Evolutionary conservation across 2,113 vertebrate genomes (phyloP), one percentile per base, ranked within the genome.

Genomic region (Perognathus longimembris): DNA sequence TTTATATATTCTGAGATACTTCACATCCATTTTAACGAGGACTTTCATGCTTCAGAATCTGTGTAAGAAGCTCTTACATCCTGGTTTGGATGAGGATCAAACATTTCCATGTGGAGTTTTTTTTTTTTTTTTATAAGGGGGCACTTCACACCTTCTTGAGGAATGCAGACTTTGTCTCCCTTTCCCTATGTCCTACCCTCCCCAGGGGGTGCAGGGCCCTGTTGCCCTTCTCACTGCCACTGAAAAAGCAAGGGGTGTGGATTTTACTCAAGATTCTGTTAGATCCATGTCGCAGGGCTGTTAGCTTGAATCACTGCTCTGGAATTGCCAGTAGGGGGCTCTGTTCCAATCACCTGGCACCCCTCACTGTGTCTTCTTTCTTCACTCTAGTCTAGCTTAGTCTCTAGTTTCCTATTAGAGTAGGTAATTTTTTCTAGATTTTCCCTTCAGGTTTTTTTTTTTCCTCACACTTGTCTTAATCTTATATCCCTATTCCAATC

Each of bases 1-100:
- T 94, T 92, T 67, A n/a, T 84, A 7, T 84, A 8, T 84, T 92
- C 63, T 93, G 66, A 87, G 90, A 78, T 30, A 77, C 94, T 81
- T 93, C 70, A 79, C 9, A 22, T 89, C 36, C 82, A 40, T 89
- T 89, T 85, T 54, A 63, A 92, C 71, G 86, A 93, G 57, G 69
- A 73, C 79, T 90, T 94, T 90, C 17, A 0, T 83, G 28, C 76
- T 88, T 93, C 28, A 40, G 64, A 78, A 67, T 77, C 42, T 73
- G 21, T 38, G 9, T 42, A 38, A 70, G 69, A 92, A 30, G 50
- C 45, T 42, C n/a, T 94, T 85, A n/a, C 6, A 20, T 77, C 40
- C 36, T 50, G 83, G 12, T 79, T 94, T 91, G 92, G 93, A 75
- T 15, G 57, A 28, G 20, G 17, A 63, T 42, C 14, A 77, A 64